A percentile compares a stretch with the other conserved stretches of the same genome.
Conservation (phyloP, 2,888 invertebrate genomes). For the Cheilosia scutellata region DNA sequence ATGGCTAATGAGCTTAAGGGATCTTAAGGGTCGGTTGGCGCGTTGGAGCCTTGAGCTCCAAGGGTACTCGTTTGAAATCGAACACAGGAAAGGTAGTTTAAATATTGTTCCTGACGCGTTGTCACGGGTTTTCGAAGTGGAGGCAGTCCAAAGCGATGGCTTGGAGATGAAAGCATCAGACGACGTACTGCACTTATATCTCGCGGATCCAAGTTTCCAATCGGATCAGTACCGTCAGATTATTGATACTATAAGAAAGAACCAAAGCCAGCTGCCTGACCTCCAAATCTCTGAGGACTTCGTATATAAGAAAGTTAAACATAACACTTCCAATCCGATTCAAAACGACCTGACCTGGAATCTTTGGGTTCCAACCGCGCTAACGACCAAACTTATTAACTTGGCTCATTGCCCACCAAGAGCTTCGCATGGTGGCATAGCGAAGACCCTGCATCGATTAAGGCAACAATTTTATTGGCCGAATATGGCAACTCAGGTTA, state of each 20-base stretch:
- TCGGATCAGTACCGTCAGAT: not conserved
- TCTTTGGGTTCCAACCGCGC: not conserved
- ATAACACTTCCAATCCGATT: not conserved
- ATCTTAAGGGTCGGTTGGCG: constrained; percentile 13
- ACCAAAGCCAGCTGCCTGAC: not conserved
- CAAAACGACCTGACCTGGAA: not conserved
- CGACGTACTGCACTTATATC: not conserved
- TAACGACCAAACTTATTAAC: not conserved
- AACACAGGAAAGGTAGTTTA: not conserved
- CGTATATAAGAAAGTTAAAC: not conserved
- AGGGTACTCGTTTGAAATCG: not conserved
- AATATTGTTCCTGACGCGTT: constrained; percentile 10
- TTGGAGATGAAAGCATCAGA: too few species aligned
- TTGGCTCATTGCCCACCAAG: constrained; percentile 8
- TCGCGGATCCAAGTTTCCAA: not conserved
- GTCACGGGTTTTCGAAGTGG: too few species aligned
- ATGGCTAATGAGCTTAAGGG: constrained; percentile 5
- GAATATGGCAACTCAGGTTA: constrained; percentile 9
- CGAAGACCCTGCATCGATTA: not conserved
- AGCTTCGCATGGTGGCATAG: not conserved
- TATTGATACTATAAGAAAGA: not conserved
- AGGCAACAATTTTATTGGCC: constrained; percentile 2
- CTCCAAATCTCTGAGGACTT: not conserved
- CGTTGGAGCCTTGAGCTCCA: constrained; percentile 15
- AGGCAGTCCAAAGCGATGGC: too few species aligned